Base-by-base conservation (phyloP, 2,113 vertebrate genomes). In the Phoenicopterus ruber region DNA sequence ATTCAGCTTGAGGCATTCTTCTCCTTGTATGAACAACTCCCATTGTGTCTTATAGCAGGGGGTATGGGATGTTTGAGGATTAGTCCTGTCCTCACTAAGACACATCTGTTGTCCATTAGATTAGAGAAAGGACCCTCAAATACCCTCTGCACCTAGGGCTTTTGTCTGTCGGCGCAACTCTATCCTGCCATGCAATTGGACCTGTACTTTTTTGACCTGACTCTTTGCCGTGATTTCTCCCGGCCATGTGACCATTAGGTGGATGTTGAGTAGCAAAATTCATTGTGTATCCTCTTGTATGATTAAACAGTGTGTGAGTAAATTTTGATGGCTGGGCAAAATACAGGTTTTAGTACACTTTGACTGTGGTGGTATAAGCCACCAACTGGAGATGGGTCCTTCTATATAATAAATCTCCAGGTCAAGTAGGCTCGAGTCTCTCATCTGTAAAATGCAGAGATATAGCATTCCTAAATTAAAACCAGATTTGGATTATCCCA, bases 31-130 rank as follows among this genome's bases (percentile, higher is more conserved):
- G 77, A 95, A 69, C 55, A 82, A 36, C 54, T 88, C 34, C 65
- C 72, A 71, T 84, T 95, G 84, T 96, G 55, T 90, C 50, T 34
- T 89, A 25, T 9, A 73, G 52, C 28, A 71, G 67, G 65, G 83
- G 22, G 49, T 66, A 83, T 52, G 46, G 62, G 62, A 83, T 46
- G 32, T 89, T 72, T 85, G 62, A 88, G 73, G 66, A 63, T 80
- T 94, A 95, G 67, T 92, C 71, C 84, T 88, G 20, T 83, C 90
- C 57, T 82, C 59, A 71, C 77, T 79, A 38, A 91, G n/a, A 42
- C 81, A 94, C 93, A 91, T 94, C 86, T 96, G 93, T 58, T 94
- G 67, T 72, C 63, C 63, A 54, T 90, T 86, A 91, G 59, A 63
- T 70, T 47, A 63, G 49, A 96, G 83, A 93, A 95, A 87, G 84